Evolutionary conservation across 2,888 invertebrate species (phyloP), one percentile per base, ranked within the genome.

Genomic region (Hydraecia micacea): DNA sequence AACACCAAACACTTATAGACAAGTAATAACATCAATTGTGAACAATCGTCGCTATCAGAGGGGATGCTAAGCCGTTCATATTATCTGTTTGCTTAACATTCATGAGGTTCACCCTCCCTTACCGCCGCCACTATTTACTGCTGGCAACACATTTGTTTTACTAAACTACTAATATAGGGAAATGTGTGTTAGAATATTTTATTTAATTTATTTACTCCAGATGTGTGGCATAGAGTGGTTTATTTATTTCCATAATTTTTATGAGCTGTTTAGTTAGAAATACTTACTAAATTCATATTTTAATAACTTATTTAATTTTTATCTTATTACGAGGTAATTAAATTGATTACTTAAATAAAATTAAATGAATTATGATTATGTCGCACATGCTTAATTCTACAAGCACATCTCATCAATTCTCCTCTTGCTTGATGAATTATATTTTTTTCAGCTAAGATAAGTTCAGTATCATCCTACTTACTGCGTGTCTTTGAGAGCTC

Each of bases 11-110:
- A 81, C 74, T 70, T 75, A 77, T 21, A 65, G 72, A 63, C 69
- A 72, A 71, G 80, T 81, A 79, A 73, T 81, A 85, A 80, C 84
- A 87, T 86, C 86, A 90, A 90, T 88, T 89, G 85, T 86, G 76
- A 83, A 84, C 87, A 87, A 86, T 89, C 82, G 85, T 77, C 81
- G 42, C 77, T 80, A 87, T 87, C 85, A 84, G 81, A 87, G 88
- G 91, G 91, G 90, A 81, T 67, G 88, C 60, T 88, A 91, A 90
- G 90, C 88, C 84, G 83, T 87, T 87, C 79, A 79, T 92, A 92
- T 92, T 92, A 92, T 92, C 92, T 93, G 88, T 93, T 93, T 93
- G 92, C 91, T 93, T 91, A 93, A 91, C 92, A 93, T 93, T 93
- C 92, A 93, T 92, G 93, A 91, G 89, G 87, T 86, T 81, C 90